Percentiles rank a stretch among this genome's conserved stretches.
Evolutionary conservation across 1,140 invertebrate genomes (phyloP).

Genomic region (Dinothrombium tinctorium): DNA sequence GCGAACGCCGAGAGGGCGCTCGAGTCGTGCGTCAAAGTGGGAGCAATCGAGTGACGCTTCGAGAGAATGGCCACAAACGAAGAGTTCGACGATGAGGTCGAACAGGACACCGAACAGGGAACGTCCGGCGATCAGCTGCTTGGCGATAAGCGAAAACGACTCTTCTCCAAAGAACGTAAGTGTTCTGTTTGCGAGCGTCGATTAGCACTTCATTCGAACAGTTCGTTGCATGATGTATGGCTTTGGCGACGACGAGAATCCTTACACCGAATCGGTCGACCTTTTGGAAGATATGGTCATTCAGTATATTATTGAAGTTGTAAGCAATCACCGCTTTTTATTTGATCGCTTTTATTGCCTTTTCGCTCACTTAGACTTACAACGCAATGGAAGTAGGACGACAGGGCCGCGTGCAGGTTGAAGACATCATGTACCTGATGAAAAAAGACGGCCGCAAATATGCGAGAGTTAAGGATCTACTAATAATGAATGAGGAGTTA

Average conservation of each 20-base stretch:
- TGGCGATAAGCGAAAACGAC: constrained; percentile 23
- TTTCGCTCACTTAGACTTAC: no score
- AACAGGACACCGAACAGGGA: neutral
- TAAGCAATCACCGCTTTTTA: no score
- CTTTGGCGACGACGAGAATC: constrained; percentile 98
- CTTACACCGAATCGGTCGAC: constrained; percentile 95
- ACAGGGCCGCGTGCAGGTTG: constrained; percentile 77
- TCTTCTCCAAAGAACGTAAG: constrained; percentile 28
- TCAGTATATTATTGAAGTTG: constrained; percentile 92
- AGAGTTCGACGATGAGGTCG: constrained; percentile 1
- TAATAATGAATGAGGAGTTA: constrained; percentile 97
- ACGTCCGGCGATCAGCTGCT: constrained; percentile 7
- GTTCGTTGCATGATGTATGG: constrained; percentile 95
- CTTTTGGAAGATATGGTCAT: constrained; percentile 90
- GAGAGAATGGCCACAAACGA: neutral
- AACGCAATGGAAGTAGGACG: constrained; percentile 91
- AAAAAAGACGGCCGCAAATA: constrained; percentile 89
- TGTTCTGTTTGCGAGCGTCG: neutral
- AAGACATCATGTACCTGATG: constrained; percentile 96
- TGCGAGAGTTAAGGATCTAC: constrained; percentile 84
- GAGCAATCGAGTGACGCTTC: no score
- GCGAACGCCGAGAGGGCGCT: no score
- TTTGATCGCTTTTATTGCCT: no score
- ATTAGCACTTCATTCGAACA: neutral
- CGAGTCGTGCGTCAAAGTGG: no score